Base-by-base conservation (phyloP, 1,140 invertebrate genomes). In the Anadara kagoshimensis region DNA sequence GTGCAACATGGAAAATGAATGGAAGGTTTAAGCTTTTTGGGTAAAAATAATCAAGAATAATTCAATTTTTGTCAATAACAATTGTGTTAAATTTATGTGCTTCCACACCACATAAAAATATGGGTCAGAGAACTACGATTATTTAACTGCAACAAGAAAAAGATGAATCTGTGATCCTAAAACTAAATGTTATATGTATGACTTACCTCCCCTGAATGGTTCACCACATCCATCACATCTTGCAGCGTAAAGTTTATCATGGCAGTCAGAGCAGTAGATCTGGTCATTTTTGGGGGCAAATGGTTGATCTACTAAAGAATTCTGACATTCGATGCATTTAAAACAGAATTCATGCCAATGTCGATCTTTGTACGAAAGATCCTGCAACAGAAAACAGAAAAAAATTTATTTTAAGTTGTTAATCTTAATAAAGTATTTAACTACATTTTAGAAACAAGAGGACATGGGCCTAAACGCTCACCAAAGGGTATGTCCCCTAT, bases 291-390 rank as follows among this genome's bases (percentile, higher is more conserved):
- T 99, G 84, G 96, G 97, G 80, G 98, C 98, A 88, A 99, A 99
- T 88, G 99, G 98, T 92, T 99, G 98, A 92, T 99, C 98, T 65
- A 99, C 98, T 86, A 99, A 92, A 61, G 97, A 98, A 79, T 97
- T 94, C 89, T 96, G 94, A 91, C 98, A 99, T 91, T 97, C 98
- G 90, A 93, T 94, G 92, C 98, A 99, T 83, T 99, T 93, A 93
- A 99, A 99, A 89, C 98, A 99, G 51, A 83, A 85, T 91, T 99
- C 98, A 90, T 99, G 98, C 98, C 98, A 99, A 89, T 99, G 98
- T 90, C 82, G 74, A 41, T 99, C 98, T 92, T 99, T 99, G 93
- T 99, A 99, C 58, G 98, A 99, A 87, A 99, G 92, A 92, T 99
- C 98, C 98, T 99, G 91, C 18, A 91, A 90, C 79, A 56, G 59